phyloP scores from a whole-genome alignment of 2,888 invertebrate species.

The Phalera bucephala region DNA sequence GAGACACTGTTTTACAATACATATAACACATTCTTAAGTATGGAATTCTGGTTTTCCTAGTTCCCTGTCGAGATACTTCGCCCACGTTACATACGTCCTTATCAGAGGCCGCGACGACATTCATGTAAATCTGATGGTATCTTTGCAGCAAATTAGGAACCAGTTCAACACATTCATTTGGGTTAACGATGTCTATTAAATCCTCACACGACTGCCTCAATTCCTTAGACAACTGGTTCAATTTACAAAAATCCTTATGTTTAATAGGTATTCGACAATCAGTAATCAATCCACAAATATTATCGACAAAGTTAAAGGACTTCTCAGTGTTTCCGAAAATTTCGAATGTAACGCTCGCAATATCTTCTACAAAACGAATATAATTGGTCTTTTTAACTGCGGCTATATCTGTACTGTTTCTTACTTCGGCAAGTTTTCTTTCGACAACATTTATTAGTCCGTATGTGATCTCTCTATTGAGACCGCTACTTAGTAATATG shows the following conservation, averaged over 20 bases:
- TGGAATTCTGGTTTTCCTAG: conserved; percentile 64
- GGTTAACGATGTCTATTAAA: conserved; percentile 59
- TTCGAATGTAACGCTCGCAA: conserved; percentile 76
- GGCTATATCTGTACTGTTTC: conserved; percentile 63
- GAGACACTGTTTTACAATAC: conserved; percentile 82
- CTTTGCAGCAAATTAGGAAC: conserved; percentile 66
- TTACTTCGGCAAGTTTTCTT: conserved; percentile 74
- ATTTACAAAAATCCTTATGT: conserved; percentile 75
- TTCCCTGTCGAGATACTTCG: conserved; percentile 62
- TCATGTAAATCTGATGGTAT: conserved; percentile 78
- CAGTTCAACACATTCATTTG: conserved; percentile 39
- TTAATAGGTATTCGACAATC: conserved; percentile 75
- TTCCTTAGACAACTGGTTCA: conserved; percentile 71
- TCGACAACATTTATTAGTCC: conserved; percentile 77
- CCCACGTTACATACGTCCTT: conserved; percentile 71
- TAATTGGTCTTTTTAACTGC: conserved; percentile 75
- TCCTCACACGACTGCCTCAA: conserved; percentile 77
- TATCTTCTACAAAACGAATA: conserved; percentile 74
- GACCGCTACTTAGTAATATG: conserved; percentile 71
- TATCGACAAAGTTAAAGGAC: conserved; percentile 69
- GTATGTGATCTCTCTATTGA: conserved; percentile 77
- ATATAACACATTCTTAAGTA: conserved; percentile 82
- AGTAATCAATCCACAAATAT: conserved; percentile 67
- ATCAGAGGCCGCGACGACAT: conserved; percentile 71
- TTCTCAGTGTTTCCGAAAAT: conserved; percentile 75